A percentile compares a stretch with the other conserved stretches of the same genome.
Conservation (phyloP, 2,888 invertebrate genomes). For the Watsonalla binaria region DNA sequence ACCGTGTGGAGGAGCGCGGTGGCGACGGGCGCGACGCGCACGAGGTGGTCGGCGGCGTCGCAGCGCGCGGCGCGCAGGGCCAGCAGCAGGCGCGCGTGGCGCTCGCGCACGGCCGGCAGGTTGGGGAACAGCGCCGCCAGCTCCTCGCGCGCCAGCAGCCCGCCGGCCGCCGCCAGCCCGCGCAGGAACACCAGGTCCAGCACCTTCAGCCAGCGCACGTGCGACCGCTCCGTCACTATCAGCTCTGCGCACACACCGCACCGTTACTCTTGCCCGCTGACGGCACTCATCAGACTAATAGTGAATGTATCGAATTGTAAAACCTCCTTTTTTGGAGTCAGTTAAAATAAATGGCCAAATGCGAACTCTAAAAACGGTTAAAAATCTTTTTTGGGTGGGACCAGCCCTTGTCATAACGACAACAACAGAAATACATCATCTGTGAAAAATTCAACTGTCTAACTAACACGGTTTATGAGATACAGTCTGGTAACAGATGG, state of each 20-base stretch:
- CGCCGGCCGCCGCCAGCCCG: slow-evolving; percentile 81
- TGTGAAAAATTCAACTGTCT: too few species aligned
- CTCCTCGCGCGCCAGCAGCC: slow-evolving; percentile 86
- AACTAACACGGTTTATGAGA: too few species aligned
- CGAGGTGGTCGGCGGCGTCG: slow-evolving; percentile 36
- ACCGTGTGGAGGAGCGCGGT: slow-evolving; percentile 65
- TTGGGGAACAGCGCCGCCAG: slow-evolving; percentile 90
- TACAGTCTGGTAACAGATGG: too few species aligned
- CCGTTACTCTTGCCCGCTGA: background rate
- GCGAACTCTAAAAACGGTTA: too few species aligned
- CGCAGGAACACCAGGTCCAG: slow-evolving; percentile 90
- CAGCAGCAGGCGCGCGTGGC: slow-evolving; percentile 45
- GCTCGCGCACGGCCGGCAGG: slow-evolving; percentile 85
- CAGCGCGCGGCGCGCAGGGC: slow-evolving; percentile 16
- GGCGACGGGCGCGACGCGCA: slow-evolving; percentile 55
- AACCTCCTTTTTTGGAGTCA: too few species aligned
- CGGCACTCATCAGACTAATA: too few species aligned
- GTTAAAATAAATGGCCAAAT: too few species aligned
- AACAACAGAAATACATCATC: too few species aligned
- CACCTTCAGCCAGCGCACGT: slow-evolving; percentile 92
- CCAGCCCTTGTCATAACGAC: too few species aligned
- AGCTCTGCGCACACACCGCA: slow-evolving; percentile 71
- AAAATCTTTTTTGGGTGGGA: too few species aligned
- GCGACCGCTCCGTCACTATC: slow-evolving; percentile 91
- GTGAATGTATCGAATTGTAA: too few species aligned